phyloP scores from a whole-genome alignment of 2,888 invertebrate genomes.

The Ophonus ardosiacus region DNA sequence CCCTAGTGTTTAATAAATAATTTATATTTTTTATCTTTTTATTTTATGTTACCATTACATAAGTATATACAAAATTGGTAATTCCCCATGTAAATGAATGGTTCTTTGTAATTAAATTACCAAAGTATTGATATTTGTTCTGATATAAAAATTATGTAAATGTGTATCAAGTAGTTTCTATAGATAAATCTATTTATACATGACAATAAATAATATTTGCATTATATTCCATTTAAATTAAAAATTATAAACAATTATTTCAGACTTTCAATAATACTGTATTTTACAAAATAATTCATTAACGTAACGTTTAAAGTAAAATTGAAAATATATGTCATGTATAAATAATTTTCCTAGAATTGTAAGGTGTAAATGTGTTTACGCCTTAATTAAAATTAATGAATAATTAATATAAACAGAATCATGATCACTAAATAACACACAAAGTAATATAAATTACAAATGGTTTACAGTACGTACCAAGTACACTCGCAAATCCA shows the following conservation, averaged over 20 bases:
- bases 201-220: neutral
- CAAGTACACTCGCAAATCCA: slow-evolving; percentile 38
- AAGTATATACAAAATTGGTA: slow-evolving; percentile 46
- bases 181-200: slow-evolving; percentile 17
- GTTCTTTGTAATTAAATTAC: slow-evolving; percentile 20
- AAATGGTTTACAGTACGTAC: slow-evolving; percentile 28
- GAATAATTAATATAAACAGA: slow-evolving; percentile 11
- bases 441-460: slow-evolving; percentile 36
- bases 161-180: neutral
- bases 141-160: slow-evolving; percentile 23
- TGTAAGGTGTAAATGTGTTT: neutral
- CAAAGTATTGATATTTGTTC: neutral
- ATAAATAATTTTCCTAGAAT: neutral
- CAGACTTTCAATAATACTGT: slow-evolving; percentile 31
- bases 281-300: slow-evolving; percentile 14
- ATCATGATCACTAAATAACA: slow-evolving; percentile 5
- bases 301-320: slow-evolving; percentile 13
- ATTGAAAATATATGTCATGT: slow-evolving; percentile 21
- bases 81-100: slow-evolving; percentile 25
- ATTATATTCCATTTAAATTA: neutral
- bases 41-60: slow-evolving; percentile 40
- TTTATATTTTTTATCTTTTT: slow-evolving; percentile 12
- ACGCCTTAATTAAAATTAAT: slow-evolving; percentile 16
- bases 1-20: too few relatives aligned
- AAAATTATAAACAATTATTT: neutral